phyloP scores from a whole-genome alignment of 2,888 invertebrate species.

The Cryptophagus acutangulus region DNA sequence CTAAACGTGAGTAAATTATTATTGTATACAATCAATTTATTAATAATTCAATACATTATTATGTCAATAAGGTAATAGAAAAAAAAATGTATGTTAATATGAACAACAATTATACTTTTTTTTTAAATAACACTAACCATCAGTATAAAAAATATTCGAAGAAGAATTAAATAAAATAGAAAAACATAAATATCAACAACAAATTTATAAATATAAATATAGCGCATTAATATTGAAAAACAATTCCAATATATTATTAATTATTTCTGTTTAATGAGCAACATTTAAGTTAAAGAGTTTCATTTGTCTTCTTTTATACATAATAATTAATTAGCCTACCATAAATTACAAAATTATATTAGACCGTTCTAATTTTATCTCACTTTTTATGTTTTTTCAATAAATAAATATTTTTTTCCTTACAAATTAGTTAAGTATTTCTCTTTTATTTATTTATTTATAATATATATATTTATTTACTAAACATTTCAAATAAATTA shows the following conservation, averaged over 20 bases:
- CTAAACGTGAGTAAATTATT: neutral
- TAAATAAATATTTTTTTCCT: constrained; percentile 5
- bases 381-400: constrained; percentile 8
- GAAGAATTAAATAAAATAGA: constrained; percentile 2
- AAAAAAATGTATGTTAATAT: constrained; percentile 8
- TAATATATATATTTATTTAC: neutral
- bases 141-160: constrained; percentile 9
- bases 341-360: constrained; percentile 9
- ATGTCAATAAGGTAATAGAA: constrained; percentile 5
- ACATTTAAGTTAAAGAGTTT: constrained; percentile 4
- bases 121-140: neutral
- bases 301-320: constrained; percentile 1
- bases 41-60: constrained; percentile 4
- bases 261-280: constrained; percentile 4
- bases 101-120: constrained; percentile 7
- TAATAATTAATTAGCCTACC: constrained; percentile 4
- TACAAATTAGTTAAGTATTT: constrained; percentile 7
- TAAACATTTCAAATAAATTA: constrained; percentile 1
- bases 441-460: constrained; percentile 1
- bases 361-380: constrained; percentile 11
- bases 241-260: constrained; percentile 6
- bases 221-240: neutral
- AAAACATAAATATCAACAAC: constrained; percentile 1
- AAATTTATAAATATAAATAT: constrained; percentile 1
- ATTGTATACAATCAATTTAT: constrained; percentile 11